Conservation (phyloP, 2,888 invertebrate genomes). For the Xestobium rufovillosum region DNA sequence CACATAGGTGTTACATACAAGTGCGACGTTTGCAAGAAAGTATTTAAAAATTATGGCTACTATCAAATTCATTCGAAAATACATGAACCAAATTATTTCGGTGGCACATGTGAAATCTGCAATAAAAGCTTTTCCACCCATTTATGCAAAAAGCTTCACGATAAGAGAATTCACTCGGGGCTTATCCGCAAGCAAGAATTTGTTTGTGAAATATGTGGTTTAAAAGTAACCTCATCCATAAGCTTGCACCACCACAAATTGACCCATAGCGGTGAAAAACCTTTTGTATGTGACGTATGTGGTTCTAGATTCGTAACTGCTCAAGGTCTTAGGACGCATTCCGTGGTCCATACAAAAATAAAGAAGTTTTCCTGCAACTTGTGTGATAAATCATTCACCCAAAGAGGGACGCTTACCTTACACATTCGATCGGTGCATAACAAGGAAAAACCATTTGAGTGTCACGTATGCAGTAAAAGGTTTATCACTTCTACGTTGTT, state of each 20-base stretch:
- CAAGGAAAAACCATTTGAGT: background rate
- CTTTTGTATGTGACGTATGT: conserved; percentile 1
- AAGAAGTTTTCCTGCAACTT: background rate
- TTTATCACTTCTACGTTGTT: conserved; percentile 6
- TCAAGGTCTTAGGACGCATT: background rate
- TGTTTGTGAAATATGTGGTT: no score
- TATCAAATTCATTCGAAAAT: no score
- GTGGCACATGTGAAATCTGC: no score
- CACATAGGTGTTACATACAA: no score
- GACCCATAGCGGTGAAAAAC: background rate
- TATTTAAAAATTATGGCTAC: no score
- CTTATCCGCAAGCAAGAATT: no score
- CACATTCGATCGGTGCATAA: background rate
- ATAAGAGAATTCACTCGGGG: no score
- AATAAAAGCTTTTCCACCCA: no score
- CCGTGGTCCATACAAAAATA: background rate
- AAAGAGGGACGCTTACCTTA: background rate
- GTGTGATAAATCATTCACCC: background rate
- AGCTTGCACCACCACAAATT: background rate
- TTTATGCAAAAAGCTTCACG: no score
- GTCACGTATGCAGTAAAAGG: background rate
- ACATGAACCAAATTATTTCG: no score
- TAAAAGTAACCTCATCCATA: no score
- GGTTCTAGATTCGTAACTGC: background rate
- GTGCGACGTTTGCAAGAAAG: no score